A percentile compares a stretch with the other conserved stretches of the same genome.
These are phyloP conservation scores for Heteronetta atricapilla DNA, from an alignment of 2,113 vertebrate genomes.

Conservation along the genomic window DNA sequence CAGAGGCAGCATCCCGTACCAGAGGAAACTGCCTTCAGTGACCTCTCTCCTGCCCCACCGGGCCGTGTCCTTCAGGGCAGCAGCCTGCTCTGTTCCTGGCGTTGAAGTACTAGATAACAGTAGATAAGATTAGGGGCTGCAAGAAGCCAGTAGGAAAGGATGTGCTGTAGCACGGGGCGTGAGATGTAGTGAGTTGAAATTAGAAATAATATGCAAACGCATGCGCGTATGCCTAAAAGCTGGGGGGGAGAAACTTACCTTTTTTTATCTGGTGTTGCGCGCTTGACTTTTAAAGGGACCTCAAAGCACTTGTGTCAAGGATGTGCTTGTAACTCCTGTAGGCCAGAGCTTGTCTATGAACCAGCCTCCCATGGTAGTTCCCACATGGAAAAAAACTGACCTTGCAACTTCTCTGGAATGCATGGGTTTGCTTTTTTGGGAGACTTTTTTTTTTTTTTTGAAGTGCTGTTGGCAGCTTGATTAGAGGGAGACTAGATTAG, in stretches of 20 bases:
- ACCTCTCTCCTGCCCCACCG: background rate
- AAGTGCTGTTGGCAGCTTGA: background rate
- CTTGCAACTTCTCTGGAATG: background rate
- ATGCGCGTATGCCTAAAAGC: accelerated
- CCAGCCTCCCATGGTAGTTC: background rate
- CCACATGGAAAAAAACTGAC: background rate
- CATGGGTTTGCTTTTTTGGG: background rate
- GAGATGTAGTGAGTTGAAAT: background rate
- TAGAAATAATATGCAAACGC: background rate
- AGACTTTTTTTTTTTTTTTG: background rate
- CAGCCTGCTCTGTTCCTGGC: background rate
- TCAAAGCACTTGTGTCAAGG: background rate
- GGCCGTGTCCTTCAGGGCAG: background rate
- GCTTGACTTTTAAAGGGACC: background rate
- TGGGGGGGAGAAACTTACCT: background rate
- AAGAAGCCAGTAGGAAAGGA: background rate
- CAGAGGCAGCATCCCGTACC: background rate
- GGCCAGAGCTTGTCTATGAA: background rate
- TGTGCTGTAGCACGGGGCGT: background rate
- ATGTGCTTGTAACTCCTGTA: background rate
- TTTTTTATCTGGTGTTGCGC: accelerated
- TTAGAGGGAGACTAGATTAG: background rate
- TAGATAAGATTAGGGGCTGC: background rate
- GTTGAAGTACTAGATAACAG: background rate
- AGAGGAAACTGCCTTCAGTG: background rate